Evolutionary conservation across 2,888 invertebrate species (phyloP).

Genomic region (Melieria picta): DNA sequence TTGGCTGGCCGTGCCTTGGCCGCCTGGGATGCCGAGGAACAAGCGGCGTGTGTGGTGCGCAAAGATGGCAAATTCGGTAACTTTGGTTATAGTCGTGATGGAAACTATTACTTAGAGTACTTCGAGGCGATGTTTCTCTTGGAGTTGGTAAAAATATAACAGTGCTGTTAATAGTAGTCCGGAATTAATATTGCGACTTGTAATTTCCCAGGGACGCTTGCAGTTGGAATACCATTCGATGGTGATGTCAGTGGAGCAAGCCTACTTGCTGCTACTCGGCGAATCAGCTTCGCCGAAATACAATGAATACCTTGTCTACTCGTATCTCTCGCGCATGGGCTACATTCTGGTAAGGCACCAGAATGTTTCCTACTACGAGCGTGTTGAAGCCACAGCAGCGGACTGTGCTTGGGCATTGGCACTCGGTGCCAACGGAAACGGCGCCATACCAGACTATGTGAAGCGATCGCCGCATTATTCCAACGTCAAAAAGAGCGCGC

Average conservation of each 20-base stretch:
- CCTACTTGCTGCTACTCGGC: slow-evolving; percentile 58
- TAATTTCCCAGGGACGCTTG: slow-evolving; percentile 55
- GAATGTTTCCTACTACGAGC: slow-evolving; percentile 42
- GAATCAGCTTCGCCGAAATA: slow-evolving; percentile 51
- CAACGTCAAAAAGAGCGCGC: slow-evolving; percentile 45
- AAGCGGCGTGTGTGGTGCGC: slow-evolving; percentile 54
- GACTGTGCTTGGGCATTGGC: slow-evolving; percentile 61
- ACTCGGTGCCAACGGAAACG: slow-evolving; percentile 47
- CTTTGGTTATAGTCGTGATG: slow-evolving; percentile 57
- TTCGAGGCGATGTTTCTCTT: slow-evolving; percentile 61
- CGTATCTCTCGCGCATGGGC: slow-evolving; percentile 58
- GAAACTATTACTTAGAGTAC: slow-evolving; percentile 56
- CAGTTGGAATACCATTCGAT: slow-evolving; percentile 55
- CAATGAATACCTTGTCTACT: slow-evolving; percentile 60
- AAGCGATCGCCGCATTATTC: slow-evolving; percentile 46
- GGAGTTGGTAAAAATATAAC: slow-evolving; percentile 53
- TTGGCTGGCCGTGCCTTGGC: slow-evolving; percentile 54
- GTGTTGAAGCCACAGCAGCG: slow-evolving; percentile 35
- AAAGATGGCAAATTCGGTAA: slow-evolving; percentile 63
- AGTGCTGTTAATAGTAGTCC: background rate
- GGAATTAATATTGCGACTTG: background rate
- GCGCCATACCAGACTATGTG: slow-evolving; percentile 49
- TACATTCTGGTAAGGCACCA: slow-evolving; percentile 58
- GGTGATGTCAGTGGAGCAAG: slow-evolving; percentile 60
- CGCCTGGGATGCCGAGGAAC: slow-evolving; percentile 52